Base-by-base conservation (phyloP, 2,888 invertebrate genomes). In the Orgyia antiqua region DNA sequence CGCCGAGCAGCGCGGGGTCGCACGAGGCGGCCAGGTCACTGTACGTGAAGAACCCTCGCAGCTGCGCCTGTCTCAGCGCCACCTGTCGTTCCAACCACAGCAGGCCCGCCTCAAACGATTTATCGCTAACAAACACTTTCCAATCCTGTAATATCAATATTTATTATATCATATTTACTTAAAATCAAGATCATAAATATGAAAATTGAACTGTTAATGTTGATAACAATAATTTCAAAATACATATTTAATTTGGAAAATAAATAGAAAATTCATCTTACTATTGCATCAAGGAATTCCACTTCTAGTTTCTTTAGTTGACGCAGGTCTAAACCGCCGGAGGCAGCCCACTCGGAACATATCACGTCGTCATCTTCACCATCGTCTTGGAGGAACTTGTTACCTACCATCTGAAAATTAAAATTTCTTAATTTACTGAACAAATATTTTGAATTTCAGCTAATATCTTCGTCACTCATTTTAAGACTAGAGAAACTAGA, bases 321-420 rank as follows among this genome's bases (percentile, higher is more conserved):
- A 38, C 90, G 88, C 48, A 96, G 87, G 36, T 92, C 89, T 50
- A 97, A 79, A 37, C 93, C 91, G 8, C 93, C 94, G 23, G 95
- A 94, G 39, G 90, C 89, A 8, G 98, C 97, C 98, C 98, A 99
- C 78, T 97, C 96, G 33, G 93, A 92, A 65, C 96, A 92, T 66
- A 94, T 91, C 43, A 96, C 94, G 72, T 96, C 96, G 64, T 97
- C 97, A 43, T 94, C 93, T 65, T 95, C 95, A 21, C 96, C 97
- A 59, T 95, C 94, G 60, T 97, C 97, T 76, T 97, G 94, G 51
- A 97, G 86, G 77, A 96, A 98, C 87, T 99, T 99, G 59, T 96
- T 97, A 31, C 98, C 97, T 56, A 98, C 93, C 94, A 98, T 94
- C 97, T 97, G 68, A 48, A 45, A 57, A 15, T 15, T 15, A 42